Percentiles rank a stretch among this genome's conserved stretches.
phyloP scores from a whole-genome alignment of 1,140 invertebrate species.

The Lepidurus couesii region DNA sequence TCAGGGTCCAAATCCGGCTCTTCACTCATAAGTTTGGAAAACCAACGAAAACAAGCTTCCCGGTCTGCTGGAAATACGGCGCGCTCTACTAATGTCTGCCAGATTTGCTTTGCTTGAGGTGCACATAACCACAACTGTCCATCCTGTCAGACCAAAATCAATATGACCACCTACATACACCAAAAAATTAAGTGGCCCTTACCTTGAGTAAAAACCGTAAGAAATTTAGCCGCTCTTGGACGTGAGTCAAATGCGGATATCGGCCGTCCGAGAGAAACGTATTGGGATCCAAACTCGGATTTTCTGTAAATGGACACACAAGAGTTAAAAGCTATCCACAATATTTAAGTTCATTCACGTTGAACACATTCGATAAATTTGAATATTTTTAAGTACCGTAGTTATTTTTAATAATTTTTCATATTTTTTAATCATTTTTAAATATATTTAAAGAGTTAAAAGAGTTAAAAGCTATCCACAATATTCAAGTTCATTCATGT shows the following conservation, averaged over 20 bases:
- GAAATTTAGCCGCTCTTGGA: slow-evolving; percentile 90
- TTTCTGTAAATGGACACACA: slow-evolving; percentile 46
- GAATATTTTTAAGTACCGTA: no score
- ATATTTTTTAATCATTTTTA: slow-evolving; percentile 26
- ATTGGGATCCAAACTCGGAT: slow-evolving; percentile 70
- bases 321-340: no score
- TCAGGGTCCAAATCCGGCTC: slow-evolving; percentile 94
- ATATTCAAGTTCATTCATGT: no score
- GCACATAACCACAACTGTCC: slow-evolving; percentile 93
- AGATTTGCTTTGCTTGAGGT: slow-evolving; percentile 94
- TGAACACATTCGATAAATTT: no score
- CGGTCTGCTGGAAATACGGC: slow-evolving; percentile 85
- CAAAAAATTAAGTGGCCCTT: slow-evolving; percentile 34
- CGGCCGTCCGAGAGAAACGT: slow-evolving; percentile 78
- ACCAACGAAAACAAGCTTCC: slow-evolving; percentile 97
- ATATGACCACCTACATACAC: slow-evolving; percentile 13
- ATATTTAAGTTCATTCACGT: no score
- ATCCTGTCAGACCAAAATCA: slow-evolving; percentile 58
- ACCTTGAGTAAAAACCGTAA: slow-evolving; percentile 79
- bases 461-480: no score
- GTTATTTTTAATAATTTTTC: no score
- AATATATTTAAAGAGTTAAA: no score
- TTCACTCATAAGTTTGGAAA: slow-evolving; percentile 96
- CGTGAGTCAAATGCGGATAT: slow-evolving; percentile 87
- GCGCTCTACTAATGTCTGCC: slow-evolving; percentile 90